Evolutionary conservation across 35 echinoderm and acorn worm genomes (phyloP), one percentile per base, ranked within the genome.

Genomic region (Anneissia japonica): DNA sequence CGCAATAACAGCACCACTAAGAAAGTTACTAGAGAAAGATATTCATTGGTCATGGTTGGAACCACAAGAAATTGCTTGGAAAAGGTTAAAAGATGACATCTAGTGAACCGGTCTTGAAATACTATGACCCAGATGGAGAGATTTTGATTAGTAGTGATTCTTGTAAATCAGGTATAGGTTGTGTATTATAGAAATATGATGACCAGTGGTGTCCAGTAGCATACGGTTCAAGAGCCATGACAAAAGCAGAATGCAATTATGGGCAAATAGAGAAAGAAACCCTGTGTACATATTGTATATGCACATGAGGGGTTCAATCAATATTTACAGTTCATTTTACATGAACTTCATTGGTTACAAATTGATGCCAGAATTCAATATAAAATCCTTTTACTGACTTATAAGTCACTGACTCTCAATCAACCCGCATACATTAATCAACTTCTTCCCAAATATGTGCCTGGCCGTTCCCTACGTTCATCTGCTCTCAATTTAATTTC

Each of bases 31-130:
- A 0, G 84, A 87, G 36, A 84, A 87, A 33, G 89, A 90, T 13
- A 87, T 75, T 87, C 26, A 31, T 26, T 97, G 90, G 87, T n/a
- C 75, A 37, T 97, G 90, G 94, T 77, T 35, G 19, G 55, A 51
- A 35, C 7, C 38, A 32, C 94, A 97, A 36, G 74, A 83, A 84
- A 43, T 74, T 3, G 43, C 41, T 26, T 92, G 83, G 30, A 16
- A 38, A 17, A n/a, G 84, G 32, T 34, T 89, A 12, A 90, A 92
- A 39, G 38, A 80, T 84, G 19, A 28, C 86, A 0, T 77, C 46
- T 37, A 9, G 0, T 46, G 75, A 72, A 37, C 75, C 83, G 80
- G 83, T 90, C 26, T 35, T 90, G 31, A 34, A 46, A 30, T 85
- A 40, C 74, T 85, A 90, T 85, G 82, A 90, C 30, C 31, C 40